A percentile compares a stretch with the other conserved stretches of the same genome.
These are phyloP conservation scores for Callithrix jacchus DNA, from an alignment of 2,113 vertebrate genomes.

Conservation along the genomic window DNA sequence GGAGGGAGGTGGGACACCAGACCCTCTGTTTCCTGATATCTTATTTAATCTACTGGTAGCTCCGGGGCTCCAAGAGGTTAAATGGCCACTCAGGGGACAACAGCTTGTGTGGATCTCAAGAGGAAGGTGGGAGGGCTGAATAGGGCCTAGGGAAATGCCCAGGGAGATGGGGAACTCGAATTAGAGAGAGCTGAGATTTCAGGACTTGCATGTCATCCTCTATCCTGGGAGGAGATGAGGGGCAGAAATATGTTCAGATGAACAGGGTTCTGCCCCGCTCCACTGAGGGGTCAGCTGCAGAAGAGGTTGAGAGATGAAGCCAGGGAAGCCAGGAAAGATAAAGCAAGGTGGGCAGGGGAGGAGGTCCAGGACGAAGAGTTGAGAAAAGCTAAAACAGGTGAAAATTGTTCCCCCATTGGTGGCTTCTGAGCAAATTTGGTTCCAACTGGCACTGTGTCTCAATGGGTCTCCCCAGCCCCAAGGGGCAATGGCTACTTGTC, in stretches of 20 bases:
- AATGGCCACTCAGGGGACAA: neutral
- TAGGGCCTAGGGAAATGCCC: neutral
- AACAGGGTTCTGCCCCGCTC: neutral
- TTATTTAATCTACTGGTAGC: neutral
- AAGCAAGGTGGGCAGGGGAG: neutral
- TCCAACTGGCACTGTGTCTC: neutral
- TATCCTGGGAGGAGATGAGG: neutral
- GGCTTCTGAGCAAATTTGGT: neutral
- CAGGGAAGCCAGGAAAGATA: neutral
- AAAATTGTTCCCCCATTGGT: neutral
- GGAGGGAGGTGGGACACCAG: neutral
- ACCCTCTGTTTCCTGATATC: neutral
- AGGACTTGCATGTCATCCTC: neutral
- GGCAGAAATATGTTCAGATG: neutral
- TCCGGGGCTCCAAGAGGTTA: neutral
- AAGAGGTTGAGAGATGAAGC: neutral
- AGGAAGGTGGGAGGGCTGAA: neutral
- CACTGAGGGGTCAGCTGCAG: neutral
- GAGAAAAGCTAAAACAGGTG: neutral
- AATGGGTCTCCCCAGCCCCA: neutral
- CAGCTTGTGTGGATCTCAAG: neutral
- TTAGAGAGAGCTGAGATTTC: neutral
- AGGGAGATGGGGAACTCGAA: neutral
- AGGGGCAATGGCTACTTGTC: neutral
- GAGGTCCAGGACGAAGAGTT: neutral